Percentiles rank a stretch among this genome's conserved stretches.
Evolutionary conservation across 2,797 vertebrate species (phyloP).

Genomic region (Pseudochirops corinnae): DNA sequence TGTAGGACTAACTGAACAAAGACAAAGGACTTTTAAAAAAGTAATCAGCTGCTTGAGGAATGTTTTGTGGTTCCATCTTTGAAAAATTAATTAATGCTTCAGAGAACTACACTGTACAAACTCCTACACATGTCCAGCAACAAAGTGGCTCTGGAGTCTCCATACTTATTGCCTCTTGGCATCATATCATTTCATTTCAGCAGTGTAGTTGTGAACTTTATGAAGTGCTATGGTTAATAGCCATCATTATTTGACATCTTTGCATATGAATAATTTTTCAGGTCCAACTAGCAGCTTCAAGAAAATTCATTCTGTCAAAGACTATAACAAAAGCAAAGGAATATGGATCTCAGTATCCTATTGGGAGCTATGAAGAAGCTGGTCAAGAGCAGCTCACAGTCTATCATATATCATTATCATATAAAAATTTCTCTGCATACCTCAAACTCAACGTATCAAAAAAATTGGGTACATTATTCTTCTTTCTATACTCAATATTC

Average conservation of each 20-base stretch:
- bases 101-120: constrained; percentile 46
- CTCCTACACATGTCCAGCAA: constrained; percentile 6
- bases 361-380: not conserved
- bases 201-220: not conserved
- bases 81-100: constrained; percentile 71
- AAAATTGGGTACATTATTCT: not conserved
- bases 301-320: not conserved
- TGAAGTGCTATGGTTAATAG: constrained; percentile 7
- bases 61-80: constrained; percentile 54
- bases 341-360: not conserved
- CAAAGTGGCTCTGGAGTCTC: constrained; percentile 20
- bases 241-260: not conserved
- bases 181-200: constrained; percentile 32
- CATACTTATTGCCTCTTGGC: not conserved
- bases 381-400: not conserved
- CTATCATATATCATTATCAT: not conserved
- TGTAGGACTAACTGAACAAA: constrained; percentile 65
- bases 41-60: constrained; percentile 48
- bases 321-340: not conserved
- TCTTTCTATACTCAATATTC: not conserved
- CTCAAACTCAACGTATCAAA: not conserved
- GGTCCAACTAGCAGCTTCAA: not conserved
- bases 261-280: not conserved
- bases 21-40: constrained; percentile 52
- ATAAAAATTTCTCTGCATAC: not conserved